Evolutionary conservation across 2,888 invertebrate genomes (phyloP).

Genomic region (Papilio demoleus): DNA sequence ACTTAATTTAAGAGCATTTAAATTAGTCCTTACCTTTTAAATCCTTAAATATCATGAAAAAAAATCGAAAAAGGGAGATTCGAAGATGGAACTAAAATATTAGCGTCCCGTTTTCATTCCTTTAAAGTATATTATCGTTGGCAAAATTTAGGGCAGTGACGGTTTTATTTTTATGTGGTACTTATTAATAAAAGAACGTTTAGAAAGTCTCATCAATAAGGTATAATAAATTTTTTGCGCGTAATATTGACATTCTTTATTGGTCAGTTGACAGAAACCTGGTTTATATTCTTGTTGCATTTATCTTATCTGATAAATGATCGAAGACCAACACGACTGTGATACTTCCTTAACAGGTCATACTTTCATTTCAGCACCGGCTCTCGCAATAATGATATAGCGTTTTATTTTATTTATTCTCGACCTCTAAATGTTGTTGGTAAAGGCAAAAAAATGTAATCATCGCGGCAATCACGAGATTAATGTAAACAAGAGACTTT

Average conservation of each 20-base stretch:
- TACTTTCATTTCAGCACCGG: constrained; percentile 39
- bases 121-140: too few species aligned
- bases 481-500: constrained; percentile 17
- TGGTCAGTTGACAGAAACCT: constrained; percentile 19
- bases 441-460: constrained; percentile 25
- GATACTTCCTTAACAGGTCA: constrained; percentile 39
- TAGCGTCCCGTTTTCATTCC: too few species aligned
- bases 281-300: constrained; percentile 25
- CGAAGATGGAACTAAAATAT: too few species aligned
- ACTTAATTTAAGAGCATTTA: too few species aligned
- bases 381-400: constrained; percentile 34
- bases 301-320: constrained; percentile 41
- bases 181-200: constrained; percentile 9
- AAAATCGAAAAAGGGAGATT: too few species aligned
- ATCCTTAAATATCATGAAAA: too few species aligned
- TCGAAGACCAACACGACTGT: constrained; percentile 33
- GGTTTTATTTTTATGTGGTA: neutral
- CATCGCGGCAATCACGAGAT: constrained; percentile 30
- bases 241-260: constrained; percentile 22
- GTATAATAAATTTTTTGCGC: neutral
- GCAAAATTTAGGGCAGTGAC: too few species aligned
- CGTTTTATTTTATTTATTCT: constrained; percentile 30
- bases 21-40: too few species aligned
- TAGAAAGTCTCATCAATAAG: constrained; percentile 20
- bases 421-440: constrained; percentile 31